Evolutionary conservation across 2,888 invertebrate genomes (phyloP), one percentile per base, ranked within the genome.

Genomic region (Mechanitis mazaeus): DNA sequence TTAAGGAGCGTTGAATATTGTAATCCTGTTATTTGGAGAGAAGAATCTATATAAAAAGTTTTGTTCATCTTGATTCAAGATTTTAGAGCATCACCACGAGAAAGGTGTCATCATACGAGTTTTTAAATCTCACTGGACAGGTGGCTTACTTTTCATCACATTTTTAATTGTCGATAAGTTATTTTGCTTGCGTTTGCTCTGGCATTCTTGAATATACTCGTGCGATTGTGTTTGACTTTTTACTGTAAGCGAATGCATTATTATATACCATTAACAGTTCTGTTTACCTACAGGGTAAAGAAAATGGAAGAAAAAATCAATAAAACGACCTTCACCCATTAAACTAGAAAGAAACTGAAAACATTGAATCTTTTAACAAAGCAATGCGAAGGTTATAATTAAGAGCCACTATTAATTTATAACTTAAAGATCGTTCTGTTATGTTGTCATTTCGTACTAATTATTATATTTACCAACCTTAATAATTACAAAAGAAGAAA

Each of bases 161-260:
- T 31, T 50, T 50, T 31, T 50, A 31, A 47, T 20, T 50, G 31
- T 28, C 31, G 33, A 46, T 55, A 53, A 55, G 46, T 28, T 64
- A 45, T 61, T 38, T 38, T 50, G 69, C 69, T 69, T 65, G 70
- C 70, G 70, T 64, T 46, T 68, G 63, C 65, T 66, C 58, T 61
- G 56, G 69, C 67, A 64, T 64, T 69, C 55, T 53, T 33, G 58
- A 61, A 59, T 28, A 42, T 33, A 61, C 68, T 68, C 28, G 50
- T 67, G 69, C 70, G 69, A 67, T 64, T 58, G 58, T 54, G 55
- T 46, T 4, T 35, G 54, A 60, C 60, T 20, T 42, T 58, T 35
- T 47, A 45, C 3, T 55, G 38, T 46, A 60, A 58, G 70, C 69
- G 69, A 70, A 70, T 57, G 64, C 57, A 62, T 56, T 63, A 9